Conservation (phyloP, 2,797 vertebrate species). For the Myioborus melanocephalus region DNA sequence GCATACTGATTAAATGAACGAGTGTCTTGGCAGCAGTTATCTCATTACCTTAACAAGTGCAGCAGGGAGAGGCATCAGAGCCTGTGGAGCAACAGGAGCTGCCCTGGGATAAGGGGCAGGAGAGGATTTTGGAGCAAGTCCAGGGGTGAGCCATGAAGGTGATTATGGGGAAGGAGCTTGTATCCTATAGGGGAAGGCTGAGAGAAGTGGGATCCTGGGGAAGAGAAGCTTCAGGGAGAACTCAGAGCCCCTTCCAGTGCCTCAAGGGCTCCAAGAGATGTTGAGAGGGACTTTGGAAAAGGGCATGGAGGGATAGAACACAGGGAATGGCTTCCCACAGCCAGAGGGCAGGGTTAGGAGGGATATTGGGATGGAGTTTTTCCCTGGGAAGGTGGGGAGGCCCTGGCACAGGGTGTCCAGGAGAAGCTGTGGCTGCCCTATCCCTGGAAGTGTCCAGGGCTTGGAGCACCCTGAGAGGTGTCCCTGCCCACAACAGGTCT, state of each 20-base stretch:
- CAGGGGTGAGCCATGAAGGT: not conserved
- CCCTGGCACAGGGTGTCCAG: not conserved
- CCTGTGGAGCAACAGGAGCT: not conserved
- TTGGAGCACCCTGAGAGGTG: not conserved
- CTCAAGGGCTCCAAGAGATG: not conserved
- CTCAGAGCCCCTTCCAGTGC: not conserved
- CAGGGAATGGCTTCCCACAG: not conserved
- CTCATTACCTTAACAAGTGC: conserved; percentile 25
- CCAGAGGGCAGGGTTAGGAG: not conserved
- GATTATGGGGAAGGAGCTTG: not conserved
- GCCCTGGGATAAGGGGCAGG: not conserved
- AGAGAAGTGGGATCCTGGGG: not conserved
- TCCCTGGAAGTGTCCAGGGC: not conserved
- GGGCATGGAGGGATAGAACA: too few species aligned
- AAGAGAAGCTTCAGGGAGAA: not conserved
- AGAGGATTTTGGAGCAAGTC: too few species aligned
- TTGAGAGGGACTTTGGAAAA: not conserved
- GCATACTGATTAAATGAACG: conserved; percentile 38
- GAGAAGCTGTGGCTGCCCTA: not conserved
- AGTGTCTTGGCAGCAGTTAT: conserved; percentile 1
- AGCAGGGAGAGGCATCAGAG: not conserved
- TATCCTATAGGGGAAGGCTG: not conserved
- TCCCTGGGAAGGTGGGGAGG: too few species aligned
- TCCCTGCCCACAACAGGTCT: not conserved
- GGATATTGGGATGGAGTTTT: not conserved